phyloP scores from a whole-genome alignment of 2,888 invertebrate species.

The Eupithecia subfuscata region DNA sequence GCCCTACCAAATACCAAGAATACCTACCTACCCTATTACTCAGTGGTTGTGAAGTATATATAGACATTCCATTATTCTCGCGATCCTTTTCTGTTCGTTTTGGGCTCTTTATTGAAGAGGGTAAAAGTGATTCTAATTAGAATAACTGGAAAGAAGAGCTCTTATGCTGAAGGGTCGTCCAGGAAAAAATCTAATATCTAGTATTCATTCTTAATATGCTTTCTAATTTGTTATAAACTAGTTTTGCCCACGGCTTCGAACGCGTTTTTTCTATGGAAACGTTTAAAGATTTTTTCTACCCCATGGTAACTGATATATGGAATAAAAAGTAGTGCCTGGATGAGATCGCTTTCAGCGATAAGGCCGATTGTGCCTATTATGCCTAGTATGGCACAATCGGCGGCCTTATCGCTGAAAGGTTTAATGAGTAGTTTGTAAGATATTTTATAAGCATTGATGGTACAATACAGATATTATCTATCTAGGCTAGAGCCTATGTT shows the following conservation, averaged over 20 bases:
- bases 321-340: too few species aligned
- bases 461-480: too few species aligned
- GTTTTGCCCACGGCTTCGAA: background rate
- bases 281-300: too few species aligned
- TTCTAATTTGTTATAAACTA: background rate
- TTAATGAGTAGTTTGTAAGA: too few species aligned
- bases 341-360: too few species aligned
- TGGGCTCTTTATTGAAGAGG: constrained; percentile 26
- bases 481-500: too few species aligned
- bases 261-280: too few species aligned
- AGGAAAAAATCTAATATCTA: background rate
- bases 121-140: constrained; percentile 42
- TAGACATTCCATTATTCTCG: constrained; percentile 4
- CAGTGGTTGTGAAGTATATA: background rate
- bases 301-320: too few species aligned
- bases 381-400: too few species aligned
- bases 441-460: too few species aligned
- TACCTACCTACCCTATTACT: background rate
- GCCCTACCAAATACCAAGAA: constrained; percentile 1
- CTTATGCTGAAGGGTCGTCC: constrained; percentile 27
- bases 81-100: constrained; percentile 18
- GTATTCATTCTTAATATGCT: background rate
- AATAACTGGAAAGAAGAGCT: constrained; percentile 38
- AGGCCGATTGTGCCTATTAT: too few species aligned
- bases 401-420: too few species aligned